These are phyloP conservation scores for Orchesella cincta DNA, from an alignment of 1,140 invertebrate genomes.

Conservation along the genomic window DNA sequence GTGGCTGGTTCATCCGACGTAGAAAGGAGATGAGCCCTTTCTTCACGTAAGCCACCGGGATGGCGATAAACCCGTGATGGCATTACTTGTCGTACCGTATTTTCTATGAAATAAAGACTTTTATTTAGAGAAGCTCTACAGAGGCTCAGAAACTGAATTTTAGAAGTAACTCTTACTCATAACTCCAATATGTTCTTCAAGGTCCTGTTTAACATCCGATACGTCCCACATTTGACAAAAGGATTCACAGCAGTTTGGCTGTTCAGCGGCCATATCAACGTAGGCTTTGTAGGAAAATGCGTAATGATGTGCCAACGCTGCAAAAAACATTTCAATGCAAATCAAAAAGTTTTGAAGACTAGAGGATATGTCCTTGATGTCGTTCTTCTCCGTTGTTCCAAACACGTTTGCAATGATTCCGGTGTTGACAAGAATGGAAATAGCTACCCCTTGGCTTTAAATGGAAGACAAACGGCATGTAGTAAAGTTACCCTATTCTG, in stretches of 20 bases:
- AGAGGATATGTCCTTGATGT: slow-evolving; percentile 70
- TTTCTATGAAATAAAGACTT: slow-evolving; percentile 41
- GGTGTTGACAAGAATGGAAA: slow-evolving; percentile 80
- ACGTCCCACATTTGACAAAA: slow-evolving; percentile 88
- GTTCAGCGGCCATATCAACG: slow-evolving; percentile 61
- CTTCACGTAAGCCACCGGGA: slow-evolving; percentile 47
- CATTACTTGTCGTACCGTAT: slow-evolving; percentile 45
- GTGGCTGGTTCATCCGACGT: slow-evolving; percentile 37
- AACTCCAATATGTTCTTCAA: slow-evolving; percentile 86
- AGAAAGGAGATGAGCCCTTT: slow-evolving; percentile 47
- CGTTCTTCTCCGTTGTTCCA: slow-evolving; percentile 65
- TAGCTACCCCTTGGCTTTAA: slow-evolving; percentile 85
- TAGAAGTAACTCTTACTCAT: slow-evolving; percentile 64
- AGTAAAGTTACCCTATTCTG: no score
- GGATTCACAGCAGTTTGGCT: slow-evolving; percentile 65
- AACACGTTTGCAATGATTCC: slow-evolving; percentile 72
- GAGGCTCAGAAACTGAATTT: background rate
- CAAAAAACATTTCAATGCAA: slow-evolving; percentile 97
- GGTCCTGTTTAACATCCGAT: slow-evolving; percentile 86
- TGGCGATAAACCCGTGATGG: slow-evolving; percentile 50
- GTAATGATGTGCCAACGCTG: slow-evolving; percentile 91
- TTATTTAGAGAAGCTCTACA: background rate
- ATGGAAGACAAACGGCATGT: slow-evolving; percentile 12
- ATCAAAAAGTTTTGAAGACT: slow-evolving; percentile 90
- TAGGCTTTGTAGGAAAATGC: slow-evolving; percentile 91